Evolutionary conservation across 2,888 invertebrate genomes (phyloP), one percentile per base, ranked within the genome.

Genomic region (Xestia ashworthii): DNA sequence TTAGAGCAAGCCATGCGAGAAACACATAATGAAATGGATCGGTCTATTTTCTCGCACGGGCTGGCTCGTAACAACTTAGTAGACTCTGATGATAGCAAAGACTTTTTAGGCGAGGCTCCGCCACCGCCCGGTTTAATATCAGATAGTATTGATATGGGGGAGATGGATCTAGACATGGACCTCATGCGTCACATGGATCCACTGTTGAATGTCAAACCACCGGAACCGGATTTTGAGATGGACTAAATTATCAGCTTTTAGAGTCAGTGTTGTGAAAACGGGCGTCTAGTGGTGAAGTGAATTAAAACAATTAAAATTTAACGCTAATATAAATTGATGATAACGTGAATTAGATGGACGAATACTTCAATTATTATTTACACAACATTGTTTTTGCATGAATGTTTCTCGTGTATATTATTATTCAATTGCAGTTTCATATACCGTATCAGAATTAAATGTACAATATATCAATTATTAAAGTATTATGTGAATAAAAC

Each of bases 21-120:
- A 78, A 60, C 86, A 12, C 81, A 78, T 1, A 81, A 87, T 65
- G 74, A 71, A 44, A 66, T 87, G 58, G 87, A 84, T 72, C 76
- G 64, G 8, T 75, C 88, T 14, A 76, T 86, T 65, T 81, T 80
- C 46, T 69, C 81, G 8, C 71, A 74, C 25, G 68, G 71, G 44
- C 81, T 77, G 53, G 44, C 77, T 48, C 74, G 53, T 14, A 78
- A 70, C 41, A 80, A 79, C 46, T 46, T 80, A n/a, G 32, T 87
- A 48, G 87, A 88, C 44, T 87, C 82, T 38, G 87, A 88, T 60
- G 89, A 87, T 69, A 89, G 80, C 53, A 87, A 87, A 68, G 87
- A 89, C 77, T 81, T 79, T 81, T 85, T 87, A 48, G 84, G 88
- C 22, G 89, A 82, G 9, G 11, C 87, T 8, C 46, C 87, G n/a